Base-by-base conservation (phyloP, 2,888 invertebrate genomes). In the Trissolcus brochymenae region DNA sequence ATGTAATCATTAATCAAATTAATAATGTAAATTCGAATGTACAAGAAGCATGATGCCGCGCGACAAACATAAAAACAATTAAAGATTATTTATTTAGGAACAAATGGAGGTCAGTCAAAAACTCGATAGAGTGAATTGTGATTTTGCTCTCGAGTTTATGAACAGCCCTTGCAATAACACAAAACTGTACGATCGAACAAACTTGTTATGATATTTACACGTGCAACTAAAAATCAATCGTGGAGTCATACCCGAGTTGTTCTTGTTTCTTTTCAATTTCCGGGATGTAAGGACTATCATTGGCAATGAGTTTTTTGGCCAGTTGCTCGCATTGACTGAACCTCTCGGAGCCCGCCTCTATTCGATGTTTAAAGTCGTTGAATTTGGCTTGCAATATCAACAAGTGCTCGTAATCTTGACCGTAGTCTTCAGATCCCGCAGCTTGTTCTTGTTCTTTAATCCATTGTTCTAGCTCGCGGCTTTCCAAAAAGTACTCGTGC, bases 321-420 rank as follows among this genome's bases (percentile, higher is more conserved):
- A 97, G 90, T 78, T 95, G 94, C 89, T 97, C 96, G 87, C 97
- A 97, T 86, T 96, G 96, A 86, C 94, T 95, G 87, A 97, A 97
- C 70, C 98, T 90, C 86, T 98, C 97, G 0, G 95, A 94, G 0
- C 97, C 97, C 19, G 95, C 94, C 86, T 97, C 96, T 4, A 98
- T 95, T 55, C 95, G 92, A 86, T 95, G 96, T 76, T 97, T 96
- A 62, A 98, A 94, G 87, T 98, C 98, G 81, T 97, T 96, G 88
- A 98, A 98, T 88, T 97, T 97, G 41, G 94, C 94, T 87, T 96
- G 94, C 35, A 98, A 90, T 83, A 95, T 94, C 90, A 95, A 87
- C 60, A 97, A 89, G 90, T 97, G 97, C 84, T 97, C 97, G 84
- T 95, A 98, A 88, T 98, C 98, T 87, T 96, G 96, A 0, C 98